phyloP scores from a whole-genome alignment of 2,888 invertebrate genomes.

The Acleris cristana region DNA sequence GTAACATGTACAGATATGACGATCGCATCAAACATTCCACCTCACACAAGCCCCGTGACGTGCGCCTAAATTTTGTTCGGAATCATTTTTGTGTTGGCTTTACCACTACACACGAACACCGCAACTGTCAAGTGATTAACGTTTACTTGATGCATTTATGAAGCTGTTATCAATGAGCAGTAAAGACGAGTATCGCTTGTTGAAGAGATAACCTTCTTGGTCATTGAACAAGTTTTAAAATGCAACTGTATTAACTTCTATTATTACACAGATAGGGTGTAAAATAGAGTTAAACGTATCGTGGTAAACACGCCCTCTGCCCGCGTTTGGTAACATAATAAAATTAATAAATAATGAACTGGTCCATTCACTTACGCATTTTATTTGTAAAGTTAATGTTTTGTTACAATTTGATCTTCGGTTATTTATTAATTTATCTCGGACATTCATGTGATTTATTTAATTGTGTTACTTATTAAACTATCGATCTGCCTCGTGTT shows the following conservation, averaged over 20 bases:
- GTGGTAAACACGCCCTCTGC: conserved; percentile 32
- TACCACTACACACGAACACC: no score
- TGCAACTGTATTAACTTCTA: conserved; percentile 3
- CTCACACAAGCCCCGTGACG: no score
- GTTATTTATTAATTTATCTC: conserved; percentile 19
- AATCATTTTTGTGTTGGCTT: no score
- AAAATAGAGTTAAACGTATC: neutral
- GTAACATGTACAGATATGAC: no score
- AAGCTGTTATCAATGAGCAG: no score
- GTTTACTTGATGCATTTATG: no score
- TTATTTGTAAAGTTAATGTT: conserved; percentile 34
- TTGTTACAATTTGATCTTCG: conserved; percentile 21
- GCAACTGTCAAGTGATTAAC: no score
- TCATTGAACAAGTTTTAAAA: conserved; percentile 8
- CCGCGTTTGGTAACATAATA: conserved; percentile 35
- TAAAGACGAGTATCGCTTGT: conserved; percentile 8
- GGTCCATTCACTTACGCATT: conserved; percentile 55
- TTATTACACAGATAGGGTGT: neutral
- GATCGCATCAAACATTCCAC: no score
- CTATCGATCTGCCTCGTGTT: no score
- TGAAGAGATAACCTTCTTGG: neutral
- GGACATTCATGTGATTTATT: neutral
- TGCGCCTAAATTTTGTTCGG: no score
- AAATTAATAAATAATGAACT: conserved; percentile 62
- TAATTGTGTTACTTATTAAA: no score